Percentiles rank a stretch among this genome's conserved stretches.
phyloP scores from a whole-genome alignment of 2,888 invertebrate species.

The Chironomus tentans region DNA sequence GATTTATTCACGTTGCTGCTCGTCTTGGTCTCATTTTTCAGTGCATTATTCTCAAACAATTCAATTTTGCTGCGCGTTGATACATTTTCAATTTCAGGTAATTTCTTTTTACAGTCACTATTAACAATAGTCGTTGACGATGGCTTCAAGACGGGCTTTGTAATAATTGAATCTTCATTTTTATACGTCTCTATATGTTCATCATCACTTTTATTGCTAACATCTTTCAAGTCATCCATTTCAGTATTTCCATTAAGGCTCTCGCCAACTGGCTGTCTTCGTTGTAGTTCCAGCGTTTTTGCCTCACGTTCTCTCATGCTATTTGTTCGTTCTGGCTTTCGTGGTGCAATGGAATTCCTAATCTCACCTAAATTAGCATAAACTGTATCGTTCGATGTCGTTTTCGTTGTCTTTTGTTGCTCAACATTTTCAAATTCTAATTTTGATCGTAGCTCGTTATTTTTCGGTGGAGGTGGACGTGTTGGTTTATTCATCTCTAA shows the following conservation, averaged over 20 bases:
- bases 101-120: slow-evolving; percentile 35
- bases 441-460: slow-evolving; percentile 50
- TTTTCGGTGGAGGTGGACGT: slow-evolving; percentile 66
- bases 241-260: background rate
- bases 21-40: background rate
- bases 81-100: slow-evolving; percentile 25
- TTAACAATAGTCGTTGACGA: slow-evolving; percentile 30
- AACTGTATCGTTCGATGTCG: slow-evolving; percentile 49
- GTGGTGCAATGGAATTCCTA: slow-evolving; percentile 67
- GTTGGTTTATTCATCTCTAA: slow-evolving; percentile 53
- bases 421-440: slow-evolving; percentile 37
- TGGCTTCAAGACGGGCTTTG: background rate
- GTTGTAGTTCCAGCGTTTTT: slow-evolving; percentile 47
- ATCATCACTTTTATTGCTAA: background rate
- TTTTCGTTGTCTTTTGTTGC: slow-evolving; percentile 32
- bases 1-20: background rate
- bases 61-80: slow-evolving; percentile 36
- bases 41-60: slow-evolving; percentile 34
- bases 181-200: background rate
- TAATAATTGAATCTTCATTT: slow-evolving; percentile 1
- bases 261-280: slow-evolving; percentile 28
- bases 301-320: slow-evolving; percentile 75
- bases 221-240: background rate
- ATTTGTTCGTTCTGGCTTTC: slow-evolving; percentile 77
- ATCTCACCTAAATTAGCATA: slow-evolving; percentile 81